phyloP scores from a whole-genome alignment of 2,888 invertebrate species.

The Pelosia muscerda region DNA sequence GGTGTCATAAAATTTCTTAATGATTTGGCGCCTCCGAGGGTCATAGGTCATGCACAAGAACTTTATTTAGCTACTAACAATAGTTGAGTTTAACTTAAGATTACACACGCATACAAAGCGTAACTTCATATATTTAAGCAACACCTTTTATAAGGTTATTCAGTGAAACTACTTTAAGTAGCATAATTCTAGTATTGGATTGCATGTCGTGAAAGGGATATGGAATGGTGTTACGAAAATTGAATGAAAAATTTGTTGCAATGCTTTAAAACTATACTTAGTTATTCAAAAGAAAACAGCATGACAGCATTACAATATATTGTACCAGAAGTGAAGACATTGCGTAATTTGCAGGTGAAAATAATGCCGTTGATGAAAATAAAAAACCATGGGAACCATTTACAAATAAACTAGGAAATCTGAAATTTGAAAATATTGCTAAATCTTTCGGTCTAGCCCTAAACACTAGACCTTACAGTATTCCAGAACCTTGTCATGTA shows the following conservation, averaged over 20 bases:
- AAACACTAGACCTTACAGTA: constrained; percentile 65
- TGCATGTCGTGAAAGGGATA: constrained; percentile 63
- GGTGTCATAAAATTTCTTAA: constrained; percentile 76
- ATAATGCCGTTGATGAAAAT: constrained; percentile 81
- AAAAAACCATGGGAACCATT: constrained; percentile 75
- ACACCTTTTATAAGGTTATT: constrained; percentile 2
- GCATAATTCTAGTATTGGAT: constrained; percentile 37
- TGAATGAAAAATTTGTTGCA: constrained; percentile 50
- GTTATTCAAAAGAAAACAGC: constrained; percentile 49
- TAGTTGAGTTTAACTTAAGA: constrained; percentile 16
- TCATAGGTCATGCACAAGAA: constrained; percentile 69
- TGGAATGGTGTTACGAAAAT: constrained; percentile 48
- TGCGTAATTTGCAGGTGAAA: constrained; percentile 82
- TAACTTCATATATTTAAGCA: constrained; percentile 6
- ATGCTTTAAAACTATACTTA: constrained; percentile 48
- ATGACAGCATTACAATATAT: constrained; percentile 53
- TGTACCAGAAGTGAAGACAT: constrained; percentile 66
- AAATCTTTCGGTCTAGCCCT: constrained; percentile 74
- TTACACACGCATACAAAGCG: constrained; percentile 3
- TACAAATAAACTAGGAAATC: constrained; percentile 71
- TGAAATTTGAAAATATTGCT: constrained; percentile 77
- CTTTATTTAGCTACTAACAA: constrained; percentile 33
- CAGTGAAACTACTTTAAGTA: constrained; percentile 7
- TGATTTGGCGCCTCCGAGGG: constrained; percentile 82
- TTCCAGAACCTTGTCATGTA: constrained; percentile 86